A percentile compares a stretch with the other conserved stretches of the same genome.
These are phyloP conservation scores for Embiotoca jacksoni DNA, from an alignment of 2,113 vertebrate genomes.

Conservation along the genomic window DNA sequence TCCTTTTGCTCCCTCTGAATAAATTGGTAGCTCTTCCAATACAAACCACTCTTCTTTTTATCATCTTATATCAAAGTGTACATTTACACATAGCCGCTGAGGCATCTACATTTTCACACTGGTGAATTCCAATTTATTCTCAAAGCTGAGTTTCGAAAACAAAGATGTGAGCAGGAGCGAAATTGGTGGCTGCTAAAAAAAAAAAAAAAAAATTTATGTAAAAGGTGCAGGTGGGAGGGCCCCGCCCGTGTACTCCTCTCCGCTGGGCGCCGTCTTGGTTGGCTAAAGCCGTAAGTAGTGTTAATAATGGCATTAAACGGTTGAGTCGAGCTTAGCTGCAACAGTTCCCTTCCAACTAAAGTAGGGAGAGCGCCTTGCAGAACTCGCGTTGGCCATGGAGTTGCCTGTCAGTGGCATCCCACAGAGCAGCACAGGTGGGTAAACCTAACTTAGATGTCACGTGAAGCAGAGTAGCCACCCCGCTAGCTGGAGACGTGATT, in stretches of 20 bases:
- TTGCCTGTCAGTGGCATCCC: constrained; percentile 74
- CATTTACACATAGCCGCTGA: constrained; percentile 29
- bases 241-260: constrained; percentile 46
- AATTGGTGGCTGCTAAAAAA: constrained; percentile 35
- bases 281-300: constrained; percentile 81
- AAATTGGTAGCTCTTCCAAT: constrained; percentile 49
- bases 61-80: constrained; percentile 56
- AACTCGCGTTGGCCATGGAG: constrained; percentile 79
- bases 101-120: constrained; percentile 38
- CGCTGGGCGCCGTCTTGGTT: constrained; percentile 71
- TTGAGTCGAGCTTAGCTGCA: constrained; percentile 61
- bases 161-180: constrained; percentile 30
- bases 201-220: constrained; percentile 29
- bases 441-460: constrained; percentile 56
- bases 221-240: constrained; percentile 73
- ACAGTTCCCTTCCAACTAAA: constrained; percentile 72
- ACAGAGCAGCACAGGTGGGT: constrained; percentile 82
- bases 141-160: constrained; percentile 32
- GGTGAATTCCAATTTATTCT: constrained; percentile 32
- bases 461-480: constrained; percentile 55
- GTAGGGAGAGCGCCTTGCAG: constrained; percentile 62
- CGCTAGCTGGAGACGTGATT: constrained; percentile 37
- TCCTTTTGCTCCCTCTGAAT: constrained; percentile 59
- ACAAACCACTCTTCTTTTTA: constrained; percentile 41
- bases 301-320: constrained; percentile 82